Percentiles rank a stretch among this genome's conserved stretches.
phyloP scores from a whole-genome alignment of 2,888 invertebrate genomes.

The Tetranychus piercei region DNA sequence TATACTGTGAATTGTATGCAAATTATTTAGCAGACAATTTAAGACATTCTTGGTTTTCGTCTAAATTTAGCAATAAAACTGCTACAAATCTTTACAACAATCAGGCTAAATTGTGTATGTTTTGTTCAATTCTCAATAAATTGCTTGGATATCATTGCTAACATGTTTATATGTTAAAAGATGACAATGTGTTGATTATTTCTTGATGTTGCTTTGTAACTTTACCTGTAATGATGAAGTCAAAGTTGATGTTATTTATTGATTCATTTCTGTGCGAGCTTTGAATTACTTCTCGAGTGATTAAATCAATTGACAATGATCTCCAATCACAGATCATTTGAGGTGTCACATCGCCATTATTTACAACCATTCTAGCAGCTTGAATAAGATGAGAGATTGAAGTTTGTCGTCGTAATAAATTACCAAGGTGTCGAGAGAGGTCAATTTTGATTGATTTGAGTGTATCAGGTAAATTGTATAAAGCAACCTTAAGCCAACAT shows the following conservation, averaged over 20 bases:
- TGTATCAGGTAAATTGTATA: slow-evolving; percentile 33
- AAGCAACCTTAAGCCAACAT: slow-evolving; percentile 33
- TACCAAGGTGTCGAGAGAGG: slow-evolving; percentile 15
- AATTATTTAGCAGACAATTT: too few relatives aligned
- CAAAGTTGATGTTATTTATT: not conserved
- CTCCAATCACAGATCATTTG: slow-evolving; percentile 35
- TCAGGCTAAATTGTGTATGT: too few relatives aligned
- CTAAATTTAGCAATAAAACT: too few relatives aligned
- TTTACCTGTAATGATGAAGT: not conserved
- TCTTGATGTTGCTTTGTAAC: not conserved
- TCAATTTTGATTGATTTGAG: slow-evolving; percentile 35
- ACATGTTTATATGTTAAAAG: too few relatives aligned
- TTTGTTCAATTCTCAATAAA: too few relatives aligned
- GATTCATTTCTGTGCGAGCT: not conserved
- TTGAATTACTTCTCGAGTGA: not conserved
- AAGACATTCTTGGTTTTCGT: too few relatives aligned
- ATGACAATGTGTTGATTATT: too few relatives aligned
- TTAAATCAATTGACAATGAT: not conserved
- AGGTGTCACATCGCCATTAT: slow-evolving; percentile 33
- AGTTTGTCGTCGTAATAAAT: slow-evolving; percentile 34
- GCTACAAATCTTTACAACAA: too few relatives aligned
- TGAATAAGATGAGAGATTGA: slow-evolving; percentile 37
- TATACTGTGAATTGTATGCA: too few relatives aligned
- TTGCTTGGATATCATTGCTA: too few relatives aligned
- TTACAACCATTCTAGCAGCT: slow-evolving; percentile 35